Conservation (phyloP, 2,888 invertebrate species). For the Apomyelois bistriatella region DNA sequence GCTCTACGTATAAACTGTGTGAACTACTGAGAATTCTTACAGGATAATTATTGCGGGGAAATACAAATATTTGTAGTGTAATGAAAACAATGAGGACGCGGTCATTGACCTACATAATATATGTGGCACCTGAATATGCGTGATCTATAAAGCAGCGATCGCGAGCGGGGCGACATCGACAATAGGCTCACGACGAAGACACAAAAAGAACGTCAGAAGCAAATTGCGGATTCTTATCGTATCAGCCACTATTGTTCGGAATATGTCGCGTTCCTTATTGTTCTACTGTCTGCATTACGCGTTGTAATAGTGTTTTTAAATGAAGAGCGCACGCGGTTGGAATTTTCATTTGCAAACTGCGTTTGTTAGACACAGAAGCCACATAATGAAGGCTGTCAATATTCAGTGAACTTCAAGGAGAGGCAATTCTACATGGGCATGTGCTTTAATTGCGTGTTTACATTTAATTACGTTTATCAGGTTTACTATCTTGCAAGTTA, state of each 20-base stretch:
- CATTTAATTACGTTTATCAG: slow-evolving; percentile 6
- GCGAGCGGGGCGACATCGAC: slow-evolving; percentile 30
- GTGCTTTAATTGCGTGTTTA: slow-evolving; percentile 6
- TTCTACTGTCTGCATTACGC: slow-evolving; percentile 49
- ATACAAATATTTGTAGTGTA: slow-evolving; percentile 7
- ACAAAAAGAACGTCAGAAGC: slow-evolving; percentile 54
- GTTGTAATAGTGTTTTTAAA: slow-evolving; percentile 64
- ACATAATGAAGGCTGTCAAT: slow-evolving; percentile 12
- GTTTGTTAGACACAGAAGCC: slow-evolving; percentile 13
- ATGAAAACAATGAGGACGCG: slow-evolving; percentile 19
- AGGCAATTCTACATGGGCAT: slow-evolving; percentile 9
- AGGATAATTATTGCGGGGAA: slow-evolving; percentile 5
- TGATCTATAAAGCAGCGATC: slow-evolving; percentile 24
- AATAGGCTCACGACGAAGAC: slow-evolving; percentile 48
- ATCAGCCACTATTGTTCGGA: slow-evolving; percentile 72
- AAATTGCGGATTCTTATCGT: slow-evolving; percentile 73
- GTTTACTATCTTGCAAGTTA: slow-evolving; percentile 2
- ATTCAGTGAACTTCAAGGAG: slow-evolving; percentile 14
- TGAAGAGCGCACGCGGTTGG: slow-evolving; percentile 57
- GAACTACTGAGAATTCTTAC: background rate
- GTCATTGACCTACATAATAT: slow-evolving; percentile 50
- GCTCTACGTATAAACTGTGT: background rate
- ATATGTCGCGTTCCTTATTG: slow-evolving; percentile 75
- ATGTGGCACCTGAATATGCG: slow-evolving; percentile 40
- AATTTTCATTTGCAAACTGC: slow-evolving; percentile 42